Evolutionary conservation across 2,888 invertebrate species (phyloP).

Genomic region (Nomada lathburiana): DNA sequence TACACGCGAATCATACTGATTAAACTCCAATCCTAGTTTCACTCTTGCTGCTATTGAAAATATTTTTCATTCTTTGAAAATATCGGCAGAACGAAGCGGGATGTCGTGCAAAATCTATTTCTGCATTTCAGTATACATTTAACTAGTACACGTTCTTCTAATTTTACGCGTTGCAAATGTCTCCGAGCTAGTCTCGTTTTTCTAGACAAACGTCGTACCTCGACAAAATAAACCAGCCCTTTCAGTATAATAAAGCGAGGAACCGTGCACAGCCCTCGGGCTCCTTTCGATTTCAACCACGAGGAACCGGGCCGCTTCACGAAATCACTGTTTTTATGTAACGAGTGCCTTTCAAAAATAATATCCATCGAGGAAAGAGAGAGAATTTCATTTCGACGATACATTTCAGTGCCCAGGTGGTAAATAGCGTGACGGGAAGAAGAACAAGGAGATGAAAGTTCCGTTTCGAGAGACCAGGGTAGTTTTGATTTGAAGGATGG

Average conservation of each 20-base stretch:
- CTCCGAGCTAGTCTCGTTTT: not conserved
- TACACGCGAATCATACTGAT: not conserved
- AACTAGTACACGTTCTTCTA: not conserved
- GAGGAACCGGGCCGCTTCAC: not conserved
- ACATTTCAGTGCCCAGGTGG: not conserved
- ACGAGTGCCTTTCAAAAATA: not conserved
- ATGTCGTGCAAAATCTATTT: no score
- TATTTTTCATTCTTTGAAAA: not conserved
- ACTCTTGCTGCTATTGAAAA: not conserved
- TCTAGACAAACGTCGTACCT: no score
- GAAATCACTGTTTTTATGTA: not conserved
- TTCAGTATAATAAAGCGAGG: not conserved
- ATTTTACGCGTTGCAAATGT: not conserved
- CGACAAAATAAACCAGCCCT: not conserved
- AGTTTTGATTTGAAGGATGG: conserved; percentile 26
- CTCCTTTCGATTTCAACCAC: not conserved
- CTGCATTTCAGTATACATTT: not conserved
- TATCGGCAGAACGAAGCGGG: not conserved
- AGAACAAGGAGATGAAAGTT: conserved; percentile 10
- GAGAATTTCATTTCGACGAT: conserved; percentile 56
- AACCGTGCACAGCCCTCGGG: not conserved
- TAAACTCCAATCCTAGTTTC: conserved; percentile 2
- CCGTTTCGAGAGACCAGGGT: conserved; percentile 3
- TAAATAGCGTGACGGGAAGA: conserved; percentile 46
- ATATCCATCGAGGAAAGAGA: not conserved